Evolutionary conservation across 2,888 invertebrate species (phyloP).

Genomic region (Trachelus iudaicus): DNA sequence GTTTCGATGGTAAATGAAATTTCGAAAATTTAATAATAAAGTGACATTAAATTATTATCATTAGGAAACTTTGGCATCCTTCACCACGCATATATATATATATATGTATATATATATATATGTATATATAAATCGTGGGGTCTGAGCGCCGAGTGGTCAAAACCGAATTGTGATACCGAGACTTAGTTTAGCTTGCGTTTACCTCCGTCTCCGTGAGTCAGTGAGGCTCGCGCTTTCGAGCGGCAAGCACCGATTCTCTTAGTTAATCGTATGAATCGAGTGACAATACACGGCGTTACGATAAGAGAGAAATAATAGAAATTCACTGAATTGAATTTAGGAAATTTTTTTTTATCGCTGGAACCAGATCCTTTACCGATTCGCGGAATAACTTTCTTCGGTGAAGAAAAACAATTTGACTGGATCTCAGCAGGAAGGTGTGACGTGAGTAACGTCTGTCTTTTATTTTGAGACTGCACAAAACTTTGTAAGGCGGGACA

Average conservation of each 20-base stretch:
- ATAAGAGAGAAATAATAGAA: neutral
- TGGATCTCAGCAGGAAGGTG: neutral
- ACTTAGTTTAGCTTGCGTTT: constrained; percentile 55
- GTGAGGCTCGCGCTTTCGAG: constrained; percentile 62
- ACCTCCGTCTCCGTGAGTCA: constrained; percentile 54
- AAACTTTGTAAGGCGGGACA: neutral
- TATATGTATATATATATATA: too few species aligned
- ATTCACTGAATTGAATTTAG: neutral
- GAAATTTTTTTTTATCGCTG: neutral
- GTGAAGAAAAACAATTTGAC: neutral
- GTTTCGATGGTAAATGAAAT: neutral
- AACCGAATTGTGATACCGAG: constrained; percentile 35
- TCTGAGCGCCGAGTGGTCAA: constrained; percentile 33
- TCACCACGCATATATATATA: neutral
- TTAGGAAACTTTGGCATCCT: neutral
- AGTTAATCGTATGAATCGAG: constrained; percentile 14
- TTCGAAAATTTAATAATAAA: neutral
- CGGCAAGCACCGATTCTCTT: constrained; percentile 48
- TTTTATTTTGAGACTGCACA: neutral
- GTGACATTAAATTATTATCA: neutral
- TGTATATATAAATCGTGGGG: constrained; percentile 15
- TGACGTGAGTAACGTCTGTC: neutral
- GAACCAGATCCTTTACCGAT: neutral
- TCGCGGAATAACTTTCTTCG: neutral
- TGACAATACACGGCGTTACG: neutral